Conservation (phyloP, 2,113 vertebrate species). For the Pteropus alecto region DNA sequence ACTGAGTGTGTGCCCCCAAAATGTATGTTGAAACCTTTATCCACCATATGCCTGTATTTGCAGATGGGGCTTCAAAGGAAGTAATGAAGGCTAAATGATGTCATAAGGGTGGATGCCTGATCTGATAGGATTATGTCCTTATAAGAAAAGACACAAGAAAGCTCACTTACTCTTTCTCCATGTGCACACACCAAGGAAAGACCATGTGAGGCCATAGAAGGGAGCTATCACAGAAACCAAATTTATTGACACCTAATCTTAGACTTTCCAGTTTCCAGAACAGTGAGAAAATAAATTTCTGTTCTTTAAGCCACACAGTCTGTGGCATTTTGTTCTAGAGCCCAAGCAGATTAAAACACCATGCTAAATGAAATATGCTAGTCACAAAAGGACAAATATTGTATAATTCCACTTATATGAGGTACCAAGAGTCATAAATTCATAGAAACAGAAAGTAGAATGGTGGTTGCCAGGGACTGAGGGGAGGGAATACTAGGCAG, state of each 20-base stretch:
- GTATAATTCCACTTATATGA: background rate
- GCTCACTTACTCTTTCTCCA: background rate
- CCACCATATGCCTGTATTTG: background rate
- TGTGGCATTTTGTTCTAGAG: constrained; percentile 9
- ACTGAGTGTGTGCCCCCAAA: background rate
- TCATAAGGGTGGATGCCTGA: background rate
- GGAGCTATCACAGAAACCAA: background rate
- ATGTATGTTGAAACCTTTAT: background rate
- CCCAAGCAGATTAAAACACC: background rate
- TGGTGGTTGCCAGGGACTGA: background rate
- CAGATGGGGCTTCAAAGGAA: background rate
- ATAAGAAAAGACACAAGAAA: background rate
- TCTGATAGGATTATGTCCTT: background rate
- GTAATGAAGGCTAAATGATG: background rate
- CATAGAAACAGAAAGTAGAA: background rate
- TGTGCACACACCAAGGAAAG: background rate
- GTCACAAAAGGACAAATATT: background rate
- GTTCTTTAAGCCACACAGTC: background rate
- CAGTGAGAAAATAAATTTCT: constrained; percentile 19
- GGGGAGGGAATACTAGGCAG: background rate
- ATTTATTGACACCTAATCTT: background rate
- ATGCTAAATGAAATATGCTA: background rate
- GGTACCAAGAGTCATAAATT: background rate
- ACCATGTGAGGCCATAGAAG: background rate
- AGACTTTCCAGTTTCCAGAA: background rate